Percentiles rank a stretch among this genome's conserved stretches.
Evolutionary conservation across 2,113 vertebrate species (phyloP).

Genomic region (Ciconia maguari): DNA sequence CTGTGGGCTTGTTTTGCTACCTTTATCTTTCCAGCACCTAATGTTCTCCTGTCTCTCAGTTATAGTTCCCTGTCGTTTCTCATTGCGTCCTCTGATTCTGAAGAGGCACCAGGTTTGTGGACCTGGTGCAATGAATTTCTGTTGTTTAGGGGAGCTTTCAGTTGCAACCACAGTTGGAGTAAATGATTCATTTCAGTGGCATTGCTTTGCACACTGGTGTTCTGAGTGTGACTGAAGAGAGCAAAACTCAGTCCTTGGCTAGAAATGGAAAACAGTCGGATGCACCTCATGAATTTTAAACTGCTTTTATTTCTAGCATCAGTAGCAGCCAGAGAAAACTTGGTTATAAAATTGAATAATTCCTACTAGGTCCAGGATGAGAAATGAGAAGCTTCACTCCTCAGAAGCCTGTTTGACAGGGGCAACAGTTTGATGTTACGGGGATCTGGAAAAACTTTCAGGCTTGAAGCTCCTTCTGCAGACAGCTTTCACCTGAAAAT

Average conservation of each 20-base stretch:
- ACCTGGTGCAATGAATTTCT: neutral
- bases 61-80: neutral
- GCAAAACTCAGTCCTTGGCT: neutral
- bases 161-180: neutral
- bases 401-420: neutral
- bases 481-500: neutral
- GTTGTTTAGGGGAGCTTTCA: neutral
- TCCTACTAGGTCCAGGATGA: neutral
- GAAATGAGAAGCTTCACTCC: neutral
- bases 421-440: neutral
- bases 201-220: neutral
- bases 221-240: neutral
- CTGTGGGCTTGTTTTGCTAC: neutral
- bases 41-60: neutral
- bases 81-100: neutral
- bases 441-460: neutral
- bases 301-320: slow-evolving; percentile 31
- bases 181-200: neutral
- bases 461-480: neutral
- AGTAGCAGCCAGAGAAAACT: neutral
- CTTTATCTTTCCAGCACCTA: neutral
- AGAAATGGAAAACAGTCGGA: slow-evolving; percentile 23
- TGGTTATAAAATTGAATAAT: slow-evolving; percentile 5
- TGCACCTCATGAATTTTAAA: slow-evolving; percentile 33
- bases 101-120: neutral